Evolutionary conservation across 2,113 vertebrate species (phyloP).

Genomic region (Piprites chloris): DNA sequence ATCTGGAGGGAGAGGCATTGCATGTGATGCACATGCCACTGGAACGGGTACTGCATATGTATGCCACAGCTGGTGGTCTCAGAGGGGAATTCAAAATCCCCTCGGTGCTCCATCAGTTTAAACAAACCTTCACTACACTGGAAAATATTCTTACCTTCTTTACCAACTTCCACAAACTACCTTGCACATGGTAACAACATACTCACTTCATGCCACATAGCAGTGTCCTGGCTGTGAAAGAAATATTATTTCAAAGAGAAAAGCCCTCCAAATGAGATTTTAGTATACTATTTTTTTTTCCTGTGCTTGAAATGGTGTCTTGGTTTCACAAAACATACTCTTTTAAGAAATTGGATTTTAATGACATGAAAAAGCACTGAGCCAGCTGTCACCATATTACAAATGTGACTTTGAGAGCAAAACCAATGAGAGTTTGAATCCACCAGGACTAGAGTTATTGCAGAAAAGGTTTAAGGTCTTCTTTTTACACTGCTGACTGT

Average conservation of each 20-base stretch:
- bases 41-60: not conserved
- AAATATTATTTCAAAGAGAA: not conserved
- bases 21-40: accelerated
- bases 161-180: not conserved
- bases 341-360: slow-evolving; percentile 56
- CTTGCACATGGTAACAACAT: not conserved
- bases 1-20: not conserved
- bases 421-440: slow-evolving; percentile 49
- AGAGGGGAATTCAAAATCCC: accelerated
- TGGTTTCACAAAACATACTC: not conserved
- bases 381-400: slow-evolving; percentile 51
- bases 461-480: slow-evolving; percentile 50
- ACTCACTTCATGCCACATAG: not conserved
- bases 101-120: not conserved
- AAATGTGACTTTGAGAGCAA: slow-evolving; percentile 55
- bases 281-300: not conserved
- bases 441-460: slow-evolving; percentile 33
- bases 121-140: not conserved
- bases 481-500: not conserved
- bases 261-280: not conserved
- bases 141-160: not conserved
- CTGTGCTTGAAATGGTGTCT: not conserved
- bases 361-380: slow-evolving; percentile 40
- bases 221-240: not conserved
- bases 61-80: not conserved